These are phyloP conservation scores for Sussaba pulchella DNA, from an alignment of 2,888 invertebrate species.

Conservation along the genomic window DNA sequence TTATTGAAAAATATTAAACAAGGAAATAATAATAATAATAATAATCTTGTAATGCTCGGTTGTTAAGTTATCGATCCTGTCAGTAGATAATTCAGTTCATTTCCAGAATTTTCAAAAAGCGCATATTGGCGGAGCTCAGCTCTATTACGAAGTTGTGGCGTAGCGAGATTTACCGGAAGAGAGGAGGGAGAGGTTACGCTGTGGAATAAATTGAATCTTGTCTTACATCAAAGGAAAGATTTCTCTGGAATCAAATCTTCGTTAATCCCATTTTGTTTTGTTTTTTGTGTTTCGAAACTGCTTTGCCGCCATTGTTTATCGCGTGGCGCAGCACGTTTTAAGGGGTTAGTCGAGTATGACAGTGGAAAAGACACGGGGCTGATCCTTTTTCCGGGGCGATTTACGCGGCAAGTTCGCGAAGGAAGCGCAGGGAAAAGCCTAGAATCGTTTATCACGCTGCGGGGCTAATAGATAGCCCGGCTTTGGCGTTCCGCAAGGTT, in stretches of 20 bases:
- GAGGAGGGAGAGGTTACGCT: not conserved
- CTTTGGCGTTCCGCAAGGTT: constrained; percentile 64
- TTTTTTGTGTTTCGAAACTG: not conserved
- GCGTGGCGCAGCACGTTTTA: not conserved
- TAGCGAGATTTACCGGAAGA: not conserved
- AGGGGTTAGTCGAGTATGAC: not conserved
- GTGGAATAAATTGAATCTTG: not conserved
- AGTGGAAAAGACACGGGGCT: constrained; percentile 30
- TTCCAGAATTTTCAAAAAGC: not conserved
- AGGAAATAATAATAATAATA: too few relatives aligned
- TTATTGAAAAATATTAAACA: not conserved
- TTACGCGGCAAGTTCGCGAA: constrained; percentile 70
- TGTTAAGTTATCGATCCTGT: not conserved
- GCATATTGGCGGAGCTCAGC: not conserved
- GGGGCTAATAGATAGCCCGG: constrained; percentile 73
- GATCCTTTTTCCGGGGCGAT: constrained; percentile 65
- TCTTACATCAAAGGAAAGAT: not conserved
- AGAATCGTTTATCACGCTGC: constrained; percentile 73
- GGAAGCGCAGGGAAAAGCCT: constrained; percentile 69
- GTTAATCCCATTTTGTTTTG: constrained; percentile 1
- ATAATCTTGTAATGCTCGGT: too few relatives aligned
- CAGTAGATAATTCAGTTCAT: not conserved
- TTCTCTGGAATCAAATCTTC: not conserved
- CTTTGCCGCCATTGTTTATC: not conserved
- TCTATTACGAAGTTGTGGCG: not conserved